Evolutionary conservation across 2,113 vertebrate genomes (phyloP).

Genomic region (Campylomormyrus tamandua): DNA sequence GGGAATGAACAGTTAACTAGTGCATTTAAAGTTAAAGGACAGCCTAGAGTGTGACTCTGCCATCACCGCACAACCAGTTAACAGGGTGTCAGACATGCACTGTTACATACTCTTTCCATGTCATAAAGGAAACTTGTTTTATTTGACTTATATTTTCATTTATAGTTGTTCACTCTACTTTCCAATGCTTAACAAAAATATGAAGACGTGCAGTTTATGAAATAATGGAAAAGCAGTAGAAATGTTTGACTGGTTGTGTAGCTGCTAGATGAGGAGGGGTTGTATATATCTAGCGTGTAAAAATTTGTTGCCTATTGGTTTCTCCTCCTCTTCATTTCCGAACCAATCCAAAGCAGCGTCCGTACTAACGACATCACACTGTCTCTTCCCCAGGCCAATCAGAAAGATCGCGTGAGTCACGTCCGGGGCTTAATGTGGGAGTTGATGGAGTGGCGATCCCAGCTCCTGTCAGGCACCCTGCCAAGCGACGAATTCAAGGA

Average conservation of each 20-base stretch:
- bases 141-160: not conserved
- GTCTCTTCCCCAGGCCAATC: conserved; percentile 62
- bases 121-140: not conserved
- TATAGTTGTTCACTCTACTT: not conserved
- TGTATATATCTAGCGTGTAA: not conserved
- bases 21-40: no score
- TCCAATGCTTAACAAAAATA: not conserved
- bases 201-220: not conserved
- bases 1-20: no score
- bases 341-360: not conserved
- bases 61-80: no score
- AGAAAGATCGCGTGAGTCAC: conserved; percentile 67
- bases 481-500: conserved; percentile 95
- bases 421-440: conserved; percentile 89
- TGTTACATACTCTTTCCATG: not conserved
- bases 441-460: conserved; percentile 93
- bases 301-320: not conserved
- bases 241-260: not conserved
- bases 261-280: not conserved
- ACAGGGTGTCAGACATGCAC: not conserved
- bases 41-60: no score
- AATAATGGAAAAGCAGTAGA: not conserved
- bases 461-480: conserved; percentile 89
- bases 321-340: not conserved
- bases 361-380: not conserved